Evolutionary conservation across 2,113 vertebrate genomes (phyloP).

Genomic region (Tragulus kanchil): DNA sequence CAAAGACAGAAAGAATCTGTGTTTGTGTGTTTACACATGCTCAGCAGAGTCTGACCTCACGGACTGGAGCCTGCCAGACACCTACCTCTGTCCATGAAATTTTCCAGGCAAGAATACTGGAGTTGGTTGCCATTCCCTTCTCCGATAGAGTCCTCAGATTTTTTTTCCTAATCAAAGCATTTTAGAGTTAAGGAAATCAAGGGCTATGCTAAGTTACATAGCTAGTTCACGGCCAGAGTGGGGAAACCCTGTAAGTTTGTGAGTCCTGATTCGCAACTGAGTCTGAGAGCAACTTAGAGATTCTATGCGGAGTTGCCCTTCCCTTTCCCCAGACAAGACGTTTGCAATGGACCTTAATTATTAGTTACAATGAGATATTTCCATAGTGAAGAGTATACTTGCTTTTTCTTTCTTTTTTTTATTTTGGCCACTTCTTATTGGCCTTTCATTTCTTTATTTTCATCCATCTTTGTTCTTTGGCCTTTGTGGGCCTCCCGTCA

Average conservation of each 20-base stretch:
- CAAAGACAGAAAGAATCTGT: background rate
- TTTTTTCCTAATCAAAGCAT: background rate
- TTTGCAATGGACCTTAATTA: background rate
- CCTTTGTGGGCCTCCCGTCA: too few species aligned
- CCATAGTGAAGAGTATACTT: rapidly evolving
- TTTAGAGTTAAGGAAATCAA: background rate
- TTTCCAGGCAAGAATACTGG: background rate
- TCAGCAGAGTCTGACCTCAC: background rate
- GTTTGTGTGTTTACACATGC: background rate
- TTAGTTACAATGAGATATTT: background rate
- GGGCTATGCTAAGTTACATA: background rate
- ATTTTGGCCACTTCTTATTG: too few species aligned
- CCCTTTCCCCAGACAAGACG: background rate
- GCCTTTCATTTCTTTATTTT: too few species aligned
- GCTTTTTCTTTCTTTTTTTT: background rate
- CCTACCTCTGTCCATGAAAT: background rate
- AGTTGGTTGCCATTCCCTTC: background rate
- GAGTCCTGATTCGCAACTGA: background rate
- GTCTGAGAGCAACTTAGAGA: background rate
- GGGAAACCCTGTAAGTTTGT: background rate
- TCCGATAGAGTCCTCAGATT: background rate
- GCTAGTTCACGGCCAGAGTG: background rate
- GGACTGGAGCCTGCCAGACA: background rate
- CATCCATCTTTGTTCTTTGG: too few species aligned
- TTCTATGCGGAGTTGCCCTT: background rate